Base-by-base conservation (phyloP, 2,888 invertebrate genomes). In the Callimorpha dominula region DNA sequence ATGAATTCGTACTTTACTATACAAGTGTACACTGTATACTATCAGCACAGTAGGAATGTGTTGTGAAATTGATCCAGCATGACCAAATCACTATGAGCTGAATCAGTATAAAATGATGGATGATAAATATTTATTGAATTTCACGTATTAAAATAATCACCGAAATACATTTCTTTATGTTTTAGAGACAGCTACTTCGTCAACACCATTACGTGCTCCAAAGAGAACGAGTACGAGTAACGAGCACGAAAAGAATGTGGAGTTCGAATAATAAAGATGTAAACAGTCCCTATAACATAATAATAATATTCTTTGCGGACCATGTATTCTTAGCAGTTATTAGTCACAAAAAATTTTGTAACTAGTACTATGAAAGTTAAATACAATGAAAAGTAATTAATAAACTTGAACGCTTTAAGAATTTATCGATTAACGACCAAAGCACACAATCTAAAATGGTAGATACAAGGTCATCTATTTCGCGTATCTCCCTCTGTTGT, bases 381-480 rank as follows among this genome's bases (percentile, higher is more conserved):
- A 64, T 9, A 4, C 15, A 43, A 64, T 43, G 17, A 17, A 31
- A 31, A 31, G 31, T 31, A 31, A 31, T 31, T 31, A 31, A 31
- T 31, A 14, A 20, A 15, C 0, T 31, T 49, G 17, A 1, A 50
- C 31, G 8, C 9, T 6, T 31, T 50, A 65, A 4, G 31, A 31
- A 31, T 9, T 8, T 60, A 20, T 71, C 52, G 66, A 62, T 63
- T n/a, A 57, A 63, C 68, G 76, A 71, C 71, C 73, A 60, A 75
- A 72, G 52, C 57, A 73, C 42, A 31, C 14, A 54, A 70, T 76
- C 73, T 79, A 80, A 85, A 81, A 76, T 81, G 85, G 81, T 83
- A 83, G 80, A 81, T 46, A 65, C 67, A 79, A 80, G 78, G 78
- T 75, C 40, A 70, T 70, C 68, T 62, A 75, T 75, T 60, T 69